These are phyloP conservation scores for Drosophila pallidifrons DNA, from an alignment of 1,140 invertebrate genomes.

Conservation along the genomic window DNA sequence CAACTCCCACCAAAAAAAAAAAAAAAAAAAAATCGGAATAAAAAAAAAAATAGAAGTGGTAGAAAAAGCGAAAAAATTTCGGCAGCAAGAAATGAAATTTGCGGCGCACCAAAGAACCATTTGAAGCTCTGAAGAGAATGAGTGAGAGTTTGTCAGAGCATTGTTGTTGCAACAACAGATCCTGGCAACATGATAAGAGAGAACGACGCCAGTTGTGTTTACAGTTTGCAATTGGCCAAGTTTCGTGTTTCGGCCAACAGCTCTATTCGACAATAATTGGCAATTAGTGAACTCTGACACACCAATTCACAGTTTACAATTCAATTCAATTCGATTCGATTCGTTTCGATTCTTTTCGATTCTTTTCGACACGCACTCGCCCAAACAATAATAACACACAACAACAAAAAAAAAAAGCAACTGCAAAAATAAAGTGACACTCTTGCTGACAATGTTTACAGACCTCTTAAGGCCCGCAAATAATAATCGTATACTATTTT, in stretches of 20 bases:
- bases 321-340: not conserved
- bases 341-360: not conserved
- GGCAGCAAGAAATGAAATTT: slow-evolving; percentile 17
- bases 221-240: slow-evolving; percentile 12
- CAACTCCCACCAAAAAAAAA: slow-evolving; percentile 8
- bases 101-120: not conserved
- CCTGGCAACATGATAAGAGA: slow-evolving; percentile 7
- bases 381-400: not conserved
- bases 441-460: too few species aligned
- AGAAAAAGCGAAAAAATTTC: not conserved
- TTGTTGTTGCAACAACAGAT: slow-evolving; percentile 16
- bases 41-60: not conserved
- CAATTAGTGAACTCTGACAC: slow-evolving; percentile 13
- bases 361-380: not conserved
- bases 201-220: not conserved
- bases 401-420: too few species aligned
- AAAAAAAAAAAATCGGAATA: slow-evolving; percentile 7
- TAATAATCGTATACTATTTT: too few species aligned
- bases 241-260: slow-evolving; percentile 12
- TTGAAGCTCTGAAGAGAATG: not conserved
- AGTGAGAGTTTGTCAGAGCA: not conserved
- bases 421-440: too few species aligned
- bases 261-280: slow-evolving; percentile 21
- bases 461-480: too few species aligned
- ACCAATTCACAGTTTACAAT: slow-evolving; percentile 2